These are phyloP conservation scores for Periophthalmodon schlosseri DNA, from an alignment of 2,113 vertebrate species.

Conservation along the genomic window DNA sequence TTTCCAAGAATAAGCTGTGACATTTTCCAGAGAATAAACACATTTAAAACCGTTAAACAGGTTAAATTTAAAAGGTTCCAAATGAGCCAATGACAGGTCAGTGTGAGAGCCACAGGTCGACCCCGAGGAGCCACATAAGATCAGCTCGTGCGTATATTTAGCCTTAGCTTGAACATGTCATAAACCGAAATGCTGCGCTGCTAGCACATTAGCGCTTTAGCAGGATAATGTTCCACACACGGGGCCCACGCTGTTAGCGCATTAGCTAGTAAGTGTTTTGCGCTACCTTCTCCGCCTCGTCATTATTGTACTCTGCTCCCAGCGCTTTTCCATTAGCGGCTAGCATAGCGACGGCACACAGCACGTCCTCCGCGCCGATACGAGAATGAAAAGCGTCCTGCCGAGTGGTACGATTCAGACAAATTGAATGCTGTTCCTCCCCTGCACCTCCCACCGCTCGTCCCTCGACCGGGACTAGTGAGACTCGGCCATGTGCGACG, in stretches of 20 bases:
- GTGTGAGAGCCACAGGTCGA: background rate
- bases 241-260: conserved; percentile 14
- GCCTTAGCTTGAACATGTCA: background rate
- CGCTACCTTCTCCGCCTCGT: conserved; percentile 43
- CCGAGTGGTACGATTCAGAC: conserved; percentile 32
- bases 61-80: no score
- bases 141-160: no score
- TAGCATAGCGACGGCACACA: conserved; percentile 38
- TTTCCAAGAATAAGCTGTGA: no score
- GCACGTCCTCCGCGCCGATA: conserved; percentile 25
- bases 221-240: background rate
- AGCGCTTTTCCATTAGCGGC: conserved; percentile 59
- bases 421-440: conserved; percentile 8
- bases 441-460: background rate
- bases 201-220: background rate
- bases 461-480: background rate
- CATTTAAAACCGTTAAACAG: no score
- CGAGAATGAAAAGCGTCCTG: conserved; percentile 35
- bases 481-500: background rate
- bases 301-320: conserved; percentile 50
- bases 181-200: background rate
- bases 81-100: no score
- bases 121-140: background rate
- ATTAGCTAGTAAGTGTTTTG: conserved; percentile 37
- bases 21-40: no score